These are phyloP conservation scores for Morelia viridis DNA, from an alignment of 2,797 vertebrate species.

Conservation along the genomic window DNA sequence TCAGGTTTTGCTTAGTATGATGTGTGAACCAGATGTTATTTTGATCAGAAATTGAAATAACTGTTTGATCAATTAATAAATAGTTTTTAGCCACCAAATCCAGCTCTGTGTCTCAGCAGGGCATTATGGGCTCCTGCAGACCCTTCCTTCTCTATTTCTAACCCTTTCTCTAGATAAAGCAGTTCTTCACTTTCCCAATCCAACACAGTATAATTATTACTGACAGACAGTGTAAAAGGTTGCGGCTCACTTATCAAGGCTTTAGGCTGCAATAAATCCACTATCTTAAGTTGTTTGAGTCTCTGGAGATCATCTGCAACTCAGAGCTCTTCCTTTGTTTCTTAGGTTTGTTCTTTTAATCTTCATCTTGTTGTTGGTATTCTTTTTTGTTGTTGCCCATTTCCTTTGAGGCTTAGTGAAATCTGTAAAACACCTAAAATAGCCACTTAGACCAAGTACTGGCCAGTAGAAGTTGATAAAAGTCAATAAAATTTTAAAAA, in stretches of 20 bases:
- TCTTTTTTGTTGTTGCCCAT: background rate
- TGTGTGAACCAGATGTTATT: background rate
- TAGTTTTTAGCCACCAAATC: background rate
- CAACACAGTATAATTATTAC: background rate
- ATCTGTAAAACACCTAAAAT: background rate
- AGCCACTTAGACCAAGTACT: background rate
- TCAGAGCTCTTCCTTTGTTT: background rate
- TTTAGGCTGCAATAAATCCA: background rate
- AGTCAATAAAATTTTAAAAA: background rate
- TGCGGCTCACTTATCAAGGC: background rate
- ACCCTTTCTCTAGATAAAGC: background rate
- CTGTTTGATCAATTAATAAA: background rate
- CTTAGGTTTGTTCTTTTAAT: background rate
- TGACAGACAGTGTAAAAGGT: background rate
- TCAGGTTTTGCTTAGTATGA: background rate
- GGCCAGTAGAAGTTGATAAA: background rate
- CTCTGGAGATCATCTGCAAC: background rate
- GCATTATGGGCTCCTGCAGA: background rate
- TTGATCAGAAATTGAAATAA: background rate
- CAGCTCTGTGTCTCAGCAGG: background rate
- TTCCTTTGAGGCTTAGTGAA: background rate
- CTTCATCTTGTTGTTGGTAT: background rate
- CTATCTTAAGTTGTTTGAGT: background rate
- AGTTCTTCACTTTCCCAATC: background rate
- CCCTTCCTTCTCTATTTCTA: background rate